Conservation (phyloP, 2,888 invertebrate species). For the Parnassius glacialis region DNA sequence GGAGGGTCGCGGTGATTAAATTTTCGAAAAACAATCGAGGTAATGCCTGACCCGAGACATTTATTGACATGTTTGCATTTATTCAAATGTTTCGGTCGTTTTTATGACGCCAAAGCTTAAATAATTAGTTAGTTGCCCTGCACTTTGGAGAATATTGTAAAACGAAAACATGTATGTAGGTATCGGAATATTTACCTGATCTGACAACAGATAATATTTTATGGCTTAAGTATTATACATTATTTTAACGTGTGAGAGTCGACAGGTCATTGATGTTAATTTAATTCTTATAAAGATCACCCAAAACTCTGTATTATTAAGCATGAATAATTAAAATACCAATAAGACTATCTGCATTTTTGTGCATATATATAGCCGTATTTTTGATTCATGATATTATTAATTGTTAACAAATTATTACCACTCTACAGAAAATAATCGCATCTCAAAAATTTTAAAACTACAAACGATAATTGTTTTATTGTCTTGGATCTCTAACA, state of each 20-base stretch:
- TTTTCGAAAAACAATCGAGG: slow-evolving; percentile 60
- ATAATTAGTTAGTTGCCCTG: slow-evolving; percentile 46
- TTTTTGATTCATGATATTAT: too few relatives aligned
- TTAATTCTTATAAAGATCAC: slow-evolving; percentile 13
- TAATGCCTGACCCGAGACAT: slow-evolving; percentile 55
- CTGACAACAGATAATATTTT: slow-evolving; percentile 14
- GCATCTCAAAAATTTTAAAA: too few relatives aligned
- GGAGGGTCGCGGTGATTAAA: slow-evolving; percentile 73
- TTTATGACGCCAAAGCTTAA: slow-evolving; percentile 51
- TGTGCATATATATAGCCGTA: too few relatives aligned
- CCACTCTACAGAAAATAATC: too few relatives aligned
- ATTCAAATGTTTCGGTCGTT: slow-evolving; percentile 45
- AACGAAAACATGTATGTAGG: slow-evolving; percentile 28
- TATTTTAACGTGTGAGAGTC: slow-evolving; percentile 18
- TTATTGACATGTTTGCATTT: slow-evolving; percentile 56
- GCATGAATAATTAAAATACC: too few relatives aligned
- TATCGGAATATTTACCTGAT: slow-evolving; percentile 28
- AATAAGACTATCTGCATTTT: too few relatives aligned
- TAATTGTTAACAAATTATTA: too few relatives aligned
- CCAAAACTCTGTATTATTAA: too few relatives aligned
- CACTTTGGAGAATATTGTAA: slow-evolving; percentile 29
- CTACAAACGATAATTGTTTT: too few relatives aligned
- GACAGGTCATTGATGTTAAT: slow-evolving; percentile 11
- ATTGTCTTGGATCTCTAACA: too few relatives aligned
- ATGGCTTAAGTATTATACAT: slow-evolving; percentile 15